These are phyloP conservation scores for Rhynchophorus ferrugineus DNA, from an alignment of 1,140 invertebrate species.

Conservation along the genomic window DNA sequence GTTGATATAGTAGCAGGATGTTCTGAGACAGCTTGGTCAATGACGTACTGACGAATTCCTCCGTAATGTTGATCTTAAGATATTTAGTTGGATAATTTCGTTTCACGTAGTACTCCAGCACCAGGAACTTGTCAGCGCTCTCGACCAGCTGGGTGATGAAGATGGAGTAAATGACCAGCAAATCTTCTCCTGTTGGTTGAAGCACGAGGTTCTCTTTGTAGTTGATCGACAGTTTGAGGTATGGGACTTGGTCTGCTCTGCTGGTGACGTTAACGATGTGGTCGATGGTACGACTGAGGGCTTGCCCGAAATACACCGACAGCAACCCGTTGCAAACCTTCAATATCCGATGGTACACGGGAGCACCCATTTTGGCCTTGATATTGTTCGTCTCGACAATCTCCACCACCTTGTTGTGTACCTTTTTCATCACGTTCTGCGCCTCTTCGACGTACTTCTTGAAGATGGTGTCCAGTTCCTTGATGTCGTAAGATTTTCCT, in stretches of 20 bases:
- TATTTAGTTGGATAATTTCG: slow-evolving; percentile 13
- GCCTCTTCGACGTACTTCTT: slow-evolving; percentile 42
- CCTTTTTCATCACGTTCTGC: slow-evolving; percentile 43
- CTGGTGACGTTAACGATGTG: slow-evolving; percentile 44
- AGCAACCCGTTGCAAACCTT: slow-evolving; percentile 42
- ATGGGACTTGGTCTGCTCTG: slow-evolving; percentile 42
- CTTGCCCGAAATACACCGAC: slow-evolving; percentile 45
- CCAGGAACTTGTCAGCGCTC: slow-evolving; percentile 44
- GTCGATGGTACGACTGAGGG: slow-evolving; percentile 46
- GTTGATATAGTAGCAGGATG: slow-evolving; percentile 23
- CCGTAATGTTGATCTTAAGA: slow-evolving; percentile 25
- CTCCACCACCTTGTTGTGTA: slow-evolving; percentile 37
- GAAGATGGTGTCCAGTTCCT: slow-evolving; percentile 43
- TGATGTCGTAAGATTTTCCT: slow-evolving; percentile 40
- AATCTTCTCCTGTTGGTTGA: slow-evolving; percentile 41
- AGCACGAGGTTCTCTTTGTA: slow-evolving; percentile 45
- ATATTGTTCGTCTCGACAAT: slow-evolving; percentile 40
- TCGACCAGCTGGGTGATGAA: slow-evolving; percentile 42
- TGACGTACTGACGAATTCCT: slow-evolving; percentile 19
- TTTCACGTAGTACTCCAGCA: slow-evolving; percentile 38
- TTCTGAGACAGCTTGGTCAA: slow-evolving; percentile 17
- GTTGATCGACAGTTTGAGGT: slow-evolving; percentile 44
- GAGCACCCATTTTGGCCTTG: slow-evolving; percentile 39
- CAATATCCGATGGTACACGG: slow-evolving; percentile 26
- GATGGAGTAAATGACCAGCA: slow-evolving; percentile 41